Conservation (phyloP, 2,888 invertebrate genomes). For the Xestia ashworthii region DNA sequence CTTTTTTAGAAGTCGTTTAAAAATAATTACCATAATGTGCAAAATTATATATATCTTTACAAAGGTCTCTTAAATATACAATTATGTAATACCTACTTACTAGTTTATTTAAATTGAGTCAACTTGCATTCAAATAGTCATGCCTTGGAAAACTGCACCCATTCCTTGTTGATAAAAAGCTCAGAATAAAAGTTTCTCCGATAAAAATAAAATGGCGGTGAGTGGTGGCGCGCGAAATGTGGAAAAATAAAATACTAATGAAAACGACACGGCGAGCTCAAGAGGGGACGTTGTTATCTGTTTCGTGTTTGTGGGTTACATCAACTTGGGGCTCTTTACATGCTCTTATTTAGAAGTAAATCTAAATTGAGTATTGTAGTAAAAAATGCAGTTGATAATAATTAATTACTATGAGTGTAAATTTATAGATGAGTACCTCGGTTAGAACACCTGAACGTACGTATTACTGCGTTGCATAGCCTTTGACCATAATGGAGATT, state of each 20-base stretch:
- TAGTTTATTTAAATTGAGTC: not conserved
- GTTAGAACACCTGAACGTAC: not conserved
- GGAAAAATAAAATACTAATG: constrained; percentile 62
- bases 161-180: constrained; percentile 29
- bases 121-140: constrained; percentile 6
- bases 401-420: not conserved
- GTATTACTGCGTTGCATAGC: not conserved
- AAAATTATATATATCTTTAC: not conserved
- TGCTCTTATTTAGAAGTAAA: constrained; percentile 12
- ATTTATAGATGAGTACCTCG: not conserved
- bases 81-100: no score
- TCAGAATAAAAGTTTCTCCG: constrained; percentile 32
- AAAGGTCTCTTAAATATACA: not conserved
- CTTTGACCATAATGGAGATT: not conserved
- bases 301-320: constrained; percentile 53
- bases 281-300: constrained; percentile 58
- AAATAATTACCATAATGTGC: no score
- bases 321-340: constrained; percentile 45
- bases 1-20: no score
- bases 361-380: constrained; percentile 11
- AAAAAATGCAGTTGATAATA: not conserved
- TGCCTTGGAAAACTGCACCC: constrained; percentile 17
- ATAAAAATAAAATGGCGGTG: constrained; percentile 48
- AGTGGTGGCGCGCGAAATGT: constrained; percentile 50
- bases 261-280: constrained; percentile 58